Evolutionary conservation across 1,140 invertebrate species (phyloP).

Genomic region (Neotoxoptera formosana): DNA sequence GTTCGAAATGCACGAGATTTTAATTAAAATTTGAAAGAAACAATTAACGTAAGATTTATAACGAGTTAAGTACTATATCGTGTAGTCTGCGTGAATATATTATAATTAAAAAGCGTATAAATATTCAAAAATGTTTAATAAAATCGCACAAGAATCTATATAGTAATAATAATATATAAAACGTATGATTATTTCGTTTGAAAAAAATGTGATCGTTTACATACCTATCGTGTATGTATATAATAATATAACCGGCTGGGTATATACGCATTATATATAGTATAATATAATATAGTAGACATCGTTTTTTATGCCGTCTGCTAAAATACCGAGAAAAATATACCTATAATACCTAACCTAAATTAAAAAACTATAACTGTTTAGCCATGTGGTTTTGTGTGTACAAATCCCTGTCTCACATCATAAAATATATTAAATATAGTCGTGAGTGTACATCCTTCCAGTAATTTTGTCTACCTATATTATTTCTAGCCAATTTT

Average conservation of each 20-base stretch:
- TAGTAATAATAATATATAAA: neutral
- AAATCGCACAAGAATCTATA: neutral
- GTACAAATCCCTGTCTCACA: no score
- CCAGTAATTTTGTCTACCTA: neutral
- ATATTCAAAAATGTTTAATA: neutral
- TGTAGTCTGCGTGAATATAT: neutral
- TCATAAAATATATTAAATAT: neutral
- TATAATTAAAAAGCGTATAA: neutral
- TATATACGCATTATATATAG: neutral
- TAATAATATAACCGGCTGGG: no score
- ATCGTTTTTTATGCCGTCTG: no score
- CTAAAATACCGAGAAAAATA: neutral
- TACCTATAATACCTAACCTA: neutral
- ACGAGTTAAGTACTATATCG: neutral
- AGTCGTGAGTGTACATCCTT: neutral
- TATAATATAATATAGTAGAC: neutral
- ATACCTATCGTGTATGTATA: neutral
- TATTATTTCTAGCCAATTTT: neutral
- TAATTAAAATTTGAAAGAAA: constrained; percentile 34
- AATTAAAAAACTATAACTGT: no score
- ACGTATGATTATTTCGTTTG: neutral
- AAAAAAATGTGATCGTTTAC: neutral
- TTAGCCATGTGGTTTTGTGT: no score
- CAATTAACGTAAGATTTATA: neutral
- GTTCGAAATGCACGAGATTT: neutral